Evolutionary conservation across 92 coral and sea anemone species (phyloP).

Genomic region (Porites divaricata): DNA sequence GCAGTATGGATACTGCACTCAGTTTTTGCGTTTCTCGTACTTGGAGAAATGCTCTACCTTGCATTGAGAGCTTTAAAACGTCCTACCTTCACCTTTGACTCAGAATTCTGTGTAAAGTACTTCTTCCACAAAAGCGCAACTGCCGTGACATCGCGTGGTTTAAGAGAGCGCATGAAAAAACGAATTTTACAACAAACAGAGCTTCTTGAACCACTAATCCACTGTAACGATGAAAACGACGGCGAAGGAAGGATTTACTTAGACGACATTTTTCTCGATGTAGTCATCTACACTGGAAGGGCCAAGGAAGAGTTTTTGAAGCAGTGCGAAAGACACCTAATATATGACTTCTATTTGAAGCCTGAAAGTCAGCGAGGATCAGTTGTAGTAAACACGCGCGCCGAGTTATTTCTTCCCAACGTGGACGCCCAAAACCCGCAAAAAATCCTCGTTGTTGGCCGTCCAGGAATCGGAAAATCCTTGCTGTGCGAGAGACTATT

Average conservation of each 20-base stretch:
- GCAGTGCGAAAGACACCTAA: conserved; percentile 18
- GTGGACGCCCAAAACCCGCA: conserved; percentile 39
- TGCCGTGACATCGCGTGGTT: not conserved
- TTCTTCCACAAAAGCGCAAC: conserved; percentile 31
- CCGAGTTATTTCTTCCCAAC: conserved; percentile 27
- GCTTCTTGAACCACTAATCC: conserved; percentile 44
- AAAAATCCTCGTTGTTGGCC: conserved; percentile 58
- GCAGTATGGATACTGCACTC: conserved; percentile 3
- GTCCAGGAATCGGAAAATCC: conserved; percentile 72
- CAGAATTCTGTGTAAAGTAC: conserved; percentile 47
- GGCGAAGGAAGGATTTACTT: not conserved
- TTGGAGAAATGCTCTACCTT: conserved; percentile 45
- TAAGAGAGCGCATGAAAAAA: not conserved
- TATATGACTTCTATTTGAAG: conserved; percentile 23
- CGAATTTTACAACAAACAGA: conserved; percentile 36
- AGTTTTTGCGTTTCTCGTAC: conserved; percentile 20
- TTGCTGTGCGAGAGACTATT: conserved; percentile 50
- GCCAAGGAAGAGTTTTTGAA: conserved; percentile 15
- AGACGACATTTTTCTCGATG: conserved; percentile 26
- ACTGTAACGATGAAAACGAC: conserved; percentile 2
- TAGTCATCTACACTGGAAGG: conserved; percentile 25
- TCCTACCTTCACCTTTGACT: conserved; percentile 30
- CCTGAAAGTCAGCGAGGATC: conserved; percentile 30
- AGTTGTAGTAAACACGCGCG: conserved; percentile 18
- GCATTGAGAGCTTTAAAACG: not conserved